Evolutionary conservation across 1,140 invertebrate genomes (phyloP).

Genomic region (Rhyacophila brunnea): DNA sequence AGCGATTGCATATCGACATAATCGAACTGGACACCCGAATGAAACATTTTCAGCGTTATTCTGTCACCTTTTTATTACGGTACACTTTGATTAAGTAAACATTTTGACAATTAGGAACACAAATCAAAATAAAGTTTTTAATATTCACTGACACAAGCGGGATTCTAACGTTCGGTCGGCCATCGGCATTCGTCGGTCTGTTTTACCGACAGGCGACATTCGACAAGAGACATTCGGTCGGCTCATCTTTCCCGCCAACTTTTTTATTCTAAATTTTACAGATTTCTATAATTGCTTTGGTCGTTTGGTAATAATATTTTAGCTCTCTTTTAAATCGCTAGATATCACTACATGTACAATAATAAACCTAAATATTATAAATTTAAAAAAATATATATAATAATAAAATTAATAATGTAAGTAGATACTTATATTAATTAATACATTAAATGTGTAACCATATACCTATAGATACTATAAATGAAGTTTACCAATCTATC

Average conservation of each 20-base stretch:
- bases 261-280: background rate
- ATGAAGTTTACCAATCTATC: too few relatives aligned
- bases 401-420: too few relatives aligned
- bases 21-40: slow-evolving; percentile 1
- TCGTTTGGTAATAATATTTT: background rate
- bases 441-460: too few relatives aligned
- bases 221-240: too few relatives aligned
- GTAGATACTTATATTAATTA: too few relatives aligned
- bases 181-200: slow-evolving; percentile 18
- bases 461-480: too few relatives aligned
- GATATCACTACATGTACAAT: slow-evolving; percentile 12
- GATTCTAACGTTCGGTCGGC: slow-evolving; percentile 9
- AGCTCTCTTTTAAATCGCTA: background rate
- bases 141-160: slow-evolving; percentile 24
- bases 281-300: background rate
- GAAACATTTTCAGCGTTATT: slow-evolving; percentile 10
- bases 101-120: slow-evolving; percentile 10
- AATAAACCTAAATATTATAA: too few relatives aligned
- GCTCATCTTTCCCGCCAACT: slow-evolving; percentile 23
- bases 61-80: slow-evolving; percentile 8
- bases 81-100: background rate
- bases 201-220: slow-evolving; percentile 26
- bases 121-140: slow-evolving; percentile 22
- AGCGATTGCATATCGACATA: slow-evolving; percentile 9
- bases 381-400: too few relatives aligned